Percentiles rank a stretch among this genome's conserved stretches.
phyloP scores from a whole-genome alignment of 2,888 invertebrate genomes.

The Cephus runcator region DNA sequence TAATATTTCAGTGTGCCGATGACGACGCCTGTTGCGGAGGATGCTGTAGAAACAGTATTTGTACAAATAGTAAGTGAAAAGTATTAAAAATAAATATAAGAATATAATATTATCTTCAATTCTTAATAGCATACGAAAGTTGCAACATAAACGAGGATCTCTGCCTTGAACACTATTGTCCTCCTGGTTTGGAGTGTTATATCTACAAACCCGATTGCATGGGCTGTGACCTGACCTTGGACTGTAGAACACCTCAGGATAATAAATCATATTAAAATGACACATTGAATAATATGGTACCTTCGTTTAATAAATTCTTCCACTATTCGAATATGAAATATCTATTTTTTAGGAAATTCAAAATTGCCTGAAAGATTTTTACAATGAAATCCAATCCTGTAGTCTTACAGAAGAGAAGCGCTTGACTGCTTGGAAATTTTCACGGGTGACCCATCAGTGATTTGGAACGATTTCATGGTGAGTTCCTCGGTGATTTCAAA shows the following conservation, averaged over 20 bases:
- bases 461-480: constrained; percentile 8
- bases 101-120: constrained; percentile 26
- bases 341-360: background rate
- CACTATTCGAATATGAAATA: background rate
- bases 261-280: background rate
- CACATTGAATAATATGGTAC: background rate
- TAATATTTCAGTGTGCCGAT: constrained; percentile 65
- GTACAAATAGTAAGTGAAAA: constrained; percentile 68
- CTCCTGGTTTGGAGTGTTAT: constrained; percentile 51
- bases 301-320: background rate
- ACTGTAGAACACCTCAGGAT: constrained; percentile 27
- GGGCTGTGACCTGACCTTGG: constrained; percentile 44
- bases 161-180: constrained; percentile 49
- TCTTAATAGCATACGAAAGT: constrained; percentile 45
- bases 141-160: constrained; percentile 45
- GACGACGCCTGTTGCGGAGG: constrained; percentile 72
- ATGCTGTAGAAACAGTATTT: constrained; percentile 68
- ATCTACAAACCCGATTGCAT: constrained; percentile 45
- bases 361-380: background rate
- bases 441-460: background rate
- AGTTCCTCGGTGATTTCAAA: constrained; percentile 1
- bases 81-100: constrained; percentile 2
- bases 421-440: background rate
- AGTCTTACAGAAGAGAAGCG: too few species aligned
- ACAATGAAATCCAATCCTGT: constrained; percentile 3